phyloP scores from a whole-genome alignment of 2,113 vertebrate genomes.

The Salvelinus namaycush region DNA sequence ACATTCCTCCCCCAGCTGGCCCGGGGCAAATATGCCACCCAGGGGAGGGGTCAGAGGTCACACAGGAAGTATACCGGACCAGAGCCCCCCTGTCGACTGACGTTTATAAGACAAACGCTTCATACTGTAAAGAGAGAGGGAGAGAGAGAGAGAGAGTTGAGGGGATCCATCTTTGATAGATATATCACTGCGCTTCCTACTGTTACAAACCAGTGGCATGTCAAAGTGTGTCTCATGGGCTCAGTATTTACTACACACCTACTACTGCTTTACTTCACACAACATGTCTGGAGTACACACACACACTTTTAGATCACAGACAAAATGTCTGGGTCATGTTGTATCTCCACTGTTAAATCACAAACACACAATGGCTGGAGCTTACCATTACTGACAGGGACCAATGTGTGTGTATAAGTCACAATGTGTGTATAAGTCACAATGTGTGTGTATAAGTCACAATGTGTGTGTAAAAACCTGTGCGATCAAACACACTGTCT shows the following conservation, averaged over 20 bases:
- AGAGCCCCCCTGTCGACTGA: not conserved
- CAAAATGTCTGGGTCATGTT: not conserved
- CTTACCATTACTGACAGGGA: conserved; percentile 3
- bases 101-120: not conserved
- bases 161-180: not conserved
- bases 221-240: not conserved
- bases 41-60: conserved; percentile 24
- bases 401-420: conserved; percentile 5
- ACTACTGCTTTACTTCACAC: not conserved
- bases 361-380: not conserved
- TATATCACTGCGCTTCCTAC: not conserved
- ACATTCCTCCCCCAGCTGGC: conserved; percentile 21
- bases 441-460: conserved; percentile 11
- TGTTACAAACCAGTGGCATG: not conserved
- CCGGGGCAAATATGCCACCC: conserved; percentile 7
- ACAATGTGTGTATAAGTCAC: too few species aligned
- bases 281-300: not conserved
- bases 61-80: not conserved
- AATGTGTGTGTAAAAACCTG: conserved; percentile 11
- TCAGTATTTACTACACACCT: not conserved
- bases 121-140: not conserved
- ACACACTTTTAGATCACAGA: not conserved
- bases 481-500: conserved; percentile 28
- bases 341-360: not conserved
- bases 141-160: too few species aligned